Evolutionary conservation across 2,888 invertebrate species (phyloP).

Genomic region (Eremobia ochroleuca): DNA sequence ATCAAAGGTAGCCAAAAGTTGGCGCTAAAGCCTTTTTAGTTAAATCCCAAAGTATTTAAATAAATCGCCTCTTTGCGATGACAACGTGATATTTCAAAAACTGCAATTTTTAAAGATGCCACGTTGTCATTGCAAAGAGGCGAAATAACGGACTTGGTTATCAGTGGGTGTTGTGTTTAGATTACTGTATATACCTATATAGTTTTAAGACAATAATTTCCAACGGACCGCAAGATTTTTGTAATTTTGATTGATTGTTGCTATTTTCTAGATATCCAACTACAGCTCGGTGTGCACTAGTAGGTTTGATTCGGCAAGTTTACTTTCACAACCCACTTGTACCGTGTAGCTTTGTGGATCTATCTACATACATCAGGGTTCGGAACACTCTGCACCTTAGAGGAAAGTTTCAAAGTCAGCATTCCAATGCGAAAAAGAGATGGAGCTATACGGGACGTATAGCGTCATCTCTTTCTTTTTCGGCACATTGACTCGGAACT

Average conservation of each 20-base stretch:
- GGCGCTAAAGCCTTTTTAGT: neutral
- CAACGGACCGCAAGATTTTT: constrained; percentile 44
- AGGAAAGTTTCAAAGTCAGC: too few species aligned
- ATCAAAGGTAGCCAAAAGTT: constrained; percentile 12
- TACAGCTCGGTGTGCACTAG: constrained; percentile 46
- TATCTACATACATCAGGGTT: too few species aligned
- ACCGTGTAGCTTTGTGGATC: too few species aligned
- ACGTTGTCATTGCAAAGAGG: too few species aligned
- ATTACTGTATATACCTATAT: constrained; percentile 30
- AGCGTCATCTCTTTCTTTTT: too few species aligned
- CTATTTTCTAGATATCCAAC: constrained; percentile 28
- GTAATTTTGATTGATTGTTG: constrained; percentile 21
- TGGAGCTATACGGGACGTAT: too few species aligned
- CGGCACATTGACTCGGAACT: too few species aligned
- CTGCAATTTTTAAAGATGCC: too few species aligned
- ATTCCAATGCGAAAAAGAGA: too few species aligned
- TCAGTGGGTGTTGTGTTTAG: constrained; percentile 40
- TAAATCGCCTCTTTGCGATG: too few species aligned
- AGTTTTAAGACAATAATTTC: constrained; percentile 56
- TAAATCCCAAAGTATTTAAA: neutral
- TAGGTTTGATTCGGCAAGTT: constrained; percentile 15
- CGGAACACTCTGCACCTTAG: too few species aligned
- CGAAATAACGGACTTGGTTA: neutral
- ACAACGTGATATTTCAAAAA: too few species aligned
- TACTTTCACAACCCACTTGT: neutral